These are phyloP conservation scores for Eurytoma californica DNA, from an alignment of 2,888 invertebrate species.

Conservation along the genomic window DNA sequence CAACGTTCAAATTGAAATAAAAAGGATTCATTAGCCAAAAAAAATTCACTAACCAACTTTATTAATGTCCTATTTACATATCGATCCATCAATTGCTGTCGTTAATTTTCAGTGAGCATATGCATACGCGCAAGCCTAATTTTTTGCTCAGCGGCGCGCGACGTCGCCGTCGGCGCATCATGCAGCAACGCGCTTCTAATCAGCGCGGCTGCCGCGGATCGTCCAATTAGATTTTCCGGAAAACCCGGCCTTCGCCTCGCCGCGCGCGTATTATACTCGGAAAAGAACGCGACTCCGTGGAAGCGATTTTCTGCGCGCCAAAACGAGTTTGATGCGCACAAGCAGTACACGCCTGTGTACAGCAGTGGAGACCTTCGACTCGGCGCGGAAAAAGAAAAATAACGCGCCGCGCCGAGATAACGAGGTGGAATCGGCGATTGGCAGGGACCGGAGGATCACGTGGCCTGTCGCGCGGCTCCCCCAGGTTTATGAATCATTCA, in stretches of 20 bases:
- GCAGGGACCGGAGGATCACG: conserved; percentile 47
- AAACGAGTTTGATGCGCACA: not conserved
- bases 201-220: not conserved
- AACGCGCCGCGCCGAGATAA: conserved; percentile 42
- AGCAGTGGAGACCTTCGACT: conserved; percentile 46
- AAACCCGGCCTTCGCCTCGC: conserved; percentile 8
- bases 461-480: conserved; percentile 22
- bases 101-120: too few species aligned
- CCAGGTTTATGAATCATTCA: conserved; percentile 52
- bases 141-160: too few species aligned
- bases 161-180: not conserved
- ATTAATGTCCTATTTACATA: too few species aligned
- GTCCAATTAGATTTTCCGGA: conserved; percentile 19
- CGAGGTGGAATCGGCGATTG: conserved; percentile 48
- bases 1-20: too few species aligned
- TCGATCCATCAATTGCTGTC: too few species aligned
- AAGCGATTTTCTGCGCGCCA: conserved; percentile 44
- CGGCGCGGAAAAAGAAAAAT: conserved; percentile 54
- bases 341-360: conserved; percentile 38
- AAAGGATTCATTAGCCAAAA: too few species aligned
- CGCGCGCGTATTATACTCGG: not conserved
- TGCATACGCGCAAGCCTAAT: too few species aligned
- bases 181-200: not conserved
- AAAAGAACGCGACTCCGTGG: conserved; percentile 28
- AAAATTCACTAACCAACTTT: too few species aligned